Evolutionary conservation across 2,113 vertebrate species (phyloP).

Genomic region (Euleptes europaea): DNA sequence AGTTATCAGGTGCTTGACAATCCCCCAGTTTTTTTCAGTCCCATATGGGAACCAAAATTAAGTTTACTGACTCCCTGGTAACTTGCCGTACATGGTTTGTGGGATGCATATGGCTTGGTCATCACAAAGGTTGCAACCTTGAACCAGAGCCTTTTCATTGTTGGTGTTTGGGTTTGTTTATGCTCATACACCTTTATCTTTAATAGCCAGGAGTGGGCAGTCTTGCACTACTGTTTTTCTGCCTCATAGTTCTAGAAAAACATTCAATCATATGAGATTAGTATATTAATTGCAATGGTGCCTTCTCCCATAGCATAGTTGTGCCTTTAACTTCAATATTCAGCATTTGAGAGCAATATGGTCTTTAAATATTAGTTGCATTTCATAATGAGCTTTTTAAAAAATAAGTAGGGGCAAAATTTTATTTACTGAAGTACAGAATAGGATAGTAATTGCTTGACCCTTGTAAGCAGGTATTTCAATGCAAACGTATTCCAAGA

Average conservation of each 20-base stretch:
- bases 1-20: background rate
- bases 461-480: constrained; percentile 13
- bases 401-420: background rate
- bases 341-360: background rate
- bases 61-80: background rate
- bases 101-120: background rate
- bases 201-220: background rate
- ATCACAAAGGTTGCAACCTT: background rate
- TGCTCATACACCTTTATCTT: background rate
- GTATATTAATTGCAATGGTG: background rate
- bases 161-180: background rate
- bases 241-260: background rate
- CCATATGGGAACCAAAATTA: background rate
- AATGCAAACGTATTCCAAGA: background rate
- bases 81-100: background rate
- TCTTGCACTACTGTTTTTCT: background rate
- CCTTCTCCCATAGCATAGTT: background rate
- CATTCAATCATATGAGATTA: background rate
- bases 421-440: background rate
- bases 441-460: background rate
- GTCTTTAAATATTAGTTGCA: background rate
- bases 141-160: background rate
- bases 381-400: background rate
- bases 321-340: background rate
- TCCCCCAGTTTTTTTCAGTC: background rate